Evolutionary conservation across 1,140 invertebrate genomes (phyloP).

Genomic region (Pseudomyrmex flavicornis): DNA sequence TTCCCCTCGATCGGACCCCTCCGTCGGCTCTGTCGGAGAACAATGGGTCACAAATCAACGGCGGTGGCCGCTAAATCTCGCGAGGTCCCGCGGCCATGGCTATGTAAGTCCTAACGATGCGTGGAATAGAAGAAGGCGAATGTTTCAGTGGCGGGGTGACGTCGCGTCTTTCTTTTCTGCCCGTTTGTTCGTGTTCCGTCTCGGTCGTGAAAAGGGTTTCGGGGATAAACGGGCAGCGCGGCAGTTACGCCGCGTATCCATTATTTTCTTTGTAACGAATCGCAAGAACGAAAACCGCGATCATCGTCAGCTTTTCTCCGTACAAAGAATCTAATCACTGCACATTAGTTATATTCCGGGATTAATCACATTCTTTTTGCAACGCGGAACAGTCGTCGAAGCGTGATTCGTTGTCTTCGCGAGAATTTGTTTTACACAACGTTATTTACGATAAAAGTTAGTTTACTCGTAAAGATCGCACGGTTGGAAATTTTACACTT

Average conservation of each 20-base stretch:
- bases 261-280: constrained; percentile 20
- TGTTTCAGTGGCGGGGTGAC: constrained; percentile 46
- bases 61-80: constrained; percentile 75
- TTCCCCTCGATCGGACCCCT: constrained; percentile 6
- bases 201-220: constrained; percentile 47
- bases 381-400: not conserved
- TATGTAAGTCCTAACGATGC: constrained; percentile 72
- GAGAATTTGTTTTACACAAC: not conserved
- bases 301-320: constrained; percentile 47
- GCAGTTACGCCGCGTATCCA: constrained; percentile 32
- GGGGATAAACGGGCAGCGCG: constrained; percentile 24
- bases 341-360: constrained; percentile 21
- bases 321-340: constrained; percentile 28
- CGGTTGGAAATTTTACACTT: not conserved
- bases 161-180: constrained; percentile 61
- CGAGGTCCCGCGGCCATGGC: constrained; percentile 56
- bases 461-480: not conserved
- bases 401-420: not conserved
- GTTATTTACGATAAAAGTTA: not conserved
- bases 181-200: constrained; percentile 16
- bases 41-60: constrained; percentile 79
- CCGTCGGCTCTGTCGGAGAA: constrained; percentile 64
- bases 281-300: constrained; percentile 12
- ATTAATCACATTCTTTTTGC: constrained; percentile 43
- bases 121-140: constrained; percentile 67